Base-by-base conservation (phyloP, 2,888 invertebrate genomes). In the Conistra vaccinii region DNA sequence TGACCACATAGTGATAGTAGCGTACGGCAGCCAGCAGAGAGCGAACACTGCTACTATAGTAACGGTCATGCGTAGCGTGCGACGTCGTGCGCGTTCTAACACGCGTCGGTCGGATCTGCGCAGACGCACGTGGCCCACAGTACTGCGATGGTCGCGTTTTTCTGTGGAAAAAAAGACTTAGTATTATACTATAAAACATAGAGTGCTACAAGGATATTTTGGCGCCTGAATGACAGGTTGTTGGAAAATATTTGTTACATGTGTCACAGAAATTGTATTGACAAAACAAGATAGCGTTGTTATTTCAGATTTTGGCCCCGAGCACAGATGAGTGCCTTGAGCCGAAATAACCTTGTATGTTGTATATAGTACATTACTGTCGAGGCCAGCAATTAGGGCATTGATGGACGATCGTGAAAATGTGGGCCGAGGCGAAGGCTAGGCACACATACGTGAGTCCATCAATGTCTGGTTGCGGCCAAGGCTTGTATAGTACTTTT, bases 1-100 rank as follows among this genome's bases (percentile, higher is more conserved):
- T 95, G 92, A 98, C 98, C 98, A 98, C 88, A 98, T 96, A 0
- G 97, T 97, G 96, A 98, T 98, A 53, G 97, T 97, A 45, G 97
- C 97, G 92, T 98, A 98, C 0, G 98, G 98, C 57, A 98, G 97
- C 98, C 98, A 98, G 94, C 98, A 98, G 88, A 97, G 95, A 48
- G 98, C 97, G 92, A 98, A 98, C 58, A 97, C 98, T 6, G 97
- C 93, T 14, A 98, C 98, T 81, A 98, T 98, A 73, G 97, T 97
- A 76, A 98, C 96, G 0, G 98, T 98, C 98, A 98, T 98, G 85
- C 97, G 97, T 62, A 98, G 95, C 0, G 98, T 98, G 76, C 98
- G 95, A 17, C 97, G 97, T 10, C 98, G 95, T 0, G 98, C 98
- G 76, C 98, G 96, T 92, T 98, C 97, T 84, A 98, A 97, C 90